Conservation (phyloP, 2,888 invertebrate genomes). For the Ectemnius continuus region DNA sequence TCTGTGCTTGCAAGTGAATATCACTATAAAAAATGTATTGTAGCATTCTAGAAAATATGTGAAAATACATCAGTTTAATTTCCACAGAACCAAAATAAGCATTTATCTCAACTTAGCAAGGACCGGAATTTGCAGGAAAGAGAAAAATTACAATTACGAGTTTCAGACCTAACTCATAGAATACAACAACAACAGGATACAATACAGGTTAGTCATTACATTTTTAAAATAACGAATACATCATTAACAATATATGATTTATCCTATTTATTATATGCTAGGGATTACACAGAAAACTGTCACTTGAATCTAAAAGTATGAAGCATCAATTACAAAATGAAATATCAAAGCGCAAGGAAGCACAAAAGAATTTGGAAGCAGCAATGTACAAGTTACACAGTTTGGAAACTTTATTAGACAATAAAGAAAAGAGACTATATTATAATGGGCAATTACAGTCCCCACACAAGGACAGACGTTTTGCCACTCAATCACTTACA, state of each 20-base stretch:
- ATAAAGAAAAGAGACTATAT: conserved; percentile 74
- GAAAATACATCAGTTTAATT: conserved; percentile 8
- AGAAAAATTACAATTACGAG: conserved; percentile 85
- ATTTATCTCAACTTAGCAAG: conserved; percentile 84
- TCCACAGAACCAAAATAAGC: conserved; percentile 83
- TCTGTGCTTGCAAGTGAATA: conserved; percentile 79
- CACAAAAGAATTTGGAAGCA: conserved; percentile 83
- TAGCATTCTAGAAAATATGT: background rate
- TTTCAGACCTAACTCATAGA: conserved; percentile 74
- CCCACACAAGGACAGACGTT: conserved; percentile 60
- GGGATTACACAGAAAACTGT: conserved; percentile 84
- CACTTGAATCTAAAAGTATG: conserved; percentile 86
- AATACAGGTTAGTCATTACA: conserved; percentile 72
- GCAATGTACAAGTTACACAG: conserved; percentile 82
- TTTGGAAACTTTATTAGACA: conserved; percentile 82
- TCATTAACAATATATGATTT: background rate
- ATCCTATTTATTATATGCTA: conserved; percentile 58
- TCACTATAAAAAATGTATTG: background rate
- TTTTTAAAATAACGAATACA: background rate
- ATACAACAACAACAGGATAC: conserved; percentile 76
- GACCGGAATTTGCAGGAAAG: conserved; percentile 87
- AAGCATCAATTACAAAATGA: conserved; percentile 85
- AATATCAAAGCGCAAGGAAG: conserved; percentile 85
- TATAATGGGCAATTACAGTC: conserved; percentile 64
- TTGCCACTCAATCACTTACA: conserved; percentile 68